These are phyloP conservation scores for Pomacea canaliculata DNA, from an alignment of 2,888 invertebrate genomes.

Conservation along the genomic window DNA sequence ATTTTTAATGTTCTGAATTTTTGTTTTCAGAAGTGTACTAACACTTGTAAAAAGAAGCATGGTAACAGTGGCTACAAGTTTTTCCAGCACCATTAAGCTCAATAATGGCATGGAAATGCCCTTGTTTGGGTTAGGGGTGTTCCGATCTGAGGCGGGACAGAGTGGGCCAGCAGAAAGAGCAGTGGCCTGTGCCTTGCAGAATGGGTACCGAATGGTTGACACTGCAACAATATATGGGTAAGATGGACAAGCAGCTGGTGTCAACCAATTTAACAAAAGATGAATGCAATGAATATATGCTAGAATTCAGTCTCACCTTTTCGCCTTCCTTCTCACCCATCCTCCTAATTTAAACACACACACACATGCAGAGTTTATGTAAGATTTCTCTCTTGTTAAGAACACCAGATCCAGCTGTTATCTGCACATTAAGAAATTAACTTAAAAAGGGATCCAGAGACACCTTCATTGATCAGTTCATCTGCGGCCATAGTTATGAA, in stretches of 20 bases:
- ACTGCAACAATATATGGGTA: slow-evolving; percentile 44
- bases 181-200: slow-evolving; percentile 34
- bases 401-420: too few species aligned
- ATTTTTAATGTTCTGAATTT: too few species aligned
- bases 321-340: neutral
- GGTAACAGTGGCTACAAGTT: slow-evolving; percentile 30
- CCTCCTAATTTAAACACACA: neutral
- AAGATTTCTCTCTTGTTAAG: too few species aligned
- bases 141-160: slow-evolving; percentile 9
- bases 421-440: too few species aligned
- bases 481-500: too few species aligned
- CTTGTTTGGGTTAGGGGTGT: slow-evolving; percentile 46
- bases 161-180: slow-evolving; percentile 33
- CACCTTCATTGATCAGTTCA: too few species aligned
- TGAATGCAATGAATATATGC: neutral
- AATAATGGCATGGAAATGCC: slow-evolving; percentile 46
- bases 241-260: neutral
- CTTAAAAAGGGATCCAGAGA: too few species aligned
- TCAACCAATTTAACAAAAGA: neutral
- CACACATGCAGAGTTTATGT: neutral
- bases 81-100: slow-evolving; percentile 34
- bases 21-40: too few species aligned
- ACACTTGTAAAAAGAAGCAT: neutral
- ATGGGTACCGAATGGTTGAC: slow-evolving; percentile 44
- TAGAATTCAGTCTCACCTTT: neutral